These are phyloP conservation scores for Spilogale gracilis DNA, from an alignment of 2,113 vertebrate genomes.

Conservation along the genomic window DNA sequence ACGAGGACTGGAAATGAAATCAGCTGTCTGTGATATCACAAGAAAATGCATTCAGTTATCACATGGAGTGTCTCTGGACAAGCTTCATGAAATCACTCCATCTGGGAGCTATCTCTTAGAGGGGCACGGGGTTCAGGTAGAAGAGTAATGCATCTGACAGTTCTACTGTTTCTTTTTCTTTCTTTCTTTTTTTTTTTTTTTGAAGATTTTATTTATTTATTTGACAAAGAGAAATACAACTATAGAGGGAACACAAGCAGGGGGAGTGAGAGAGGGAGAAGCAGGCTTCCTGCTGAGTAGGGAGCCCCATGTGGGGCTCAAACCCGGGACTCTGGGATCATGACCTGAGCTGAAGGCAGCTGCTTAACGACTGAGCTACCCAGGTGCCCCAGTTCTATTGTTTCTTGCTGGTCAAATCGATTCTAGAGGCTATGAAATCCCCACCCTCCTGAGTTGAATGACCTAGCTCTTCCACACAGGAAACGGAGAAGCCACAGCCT, in stretches of 20 bases:
- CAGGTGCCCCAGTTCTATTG: neutral
- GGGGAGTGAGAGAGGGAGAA: no score
- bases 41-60: neutral
- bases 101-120: neutral
- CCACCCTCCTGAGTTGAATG: neutral
- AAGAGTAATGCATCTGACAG: neutral
- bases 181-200: no score
- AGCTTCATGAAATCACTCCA: neutral
- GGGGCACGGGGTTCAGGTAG: no score
- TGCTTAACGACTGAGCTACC: no score
- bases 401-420: neutral
- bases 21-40: neutral
- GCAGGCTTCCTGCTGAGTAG: no score
- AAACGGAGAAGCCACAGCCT: neutral
- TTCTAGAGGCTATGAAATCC: neutral
- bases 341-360: no score
- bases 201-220: no score
- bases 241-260: no score
- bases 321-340: no score
- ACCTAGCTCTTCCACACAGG: neutral
- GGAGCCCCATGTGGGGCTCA: no score
- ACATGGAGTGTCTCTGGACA: neutral
- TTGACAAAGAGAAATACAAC: no score
- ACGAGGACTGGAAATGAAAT: neutral
- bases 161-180: neutral